Evolutionary conservation across 2,113 vertebrate genomes (phyloP).

Genomic region (Zapus hudsonius): DNA sequence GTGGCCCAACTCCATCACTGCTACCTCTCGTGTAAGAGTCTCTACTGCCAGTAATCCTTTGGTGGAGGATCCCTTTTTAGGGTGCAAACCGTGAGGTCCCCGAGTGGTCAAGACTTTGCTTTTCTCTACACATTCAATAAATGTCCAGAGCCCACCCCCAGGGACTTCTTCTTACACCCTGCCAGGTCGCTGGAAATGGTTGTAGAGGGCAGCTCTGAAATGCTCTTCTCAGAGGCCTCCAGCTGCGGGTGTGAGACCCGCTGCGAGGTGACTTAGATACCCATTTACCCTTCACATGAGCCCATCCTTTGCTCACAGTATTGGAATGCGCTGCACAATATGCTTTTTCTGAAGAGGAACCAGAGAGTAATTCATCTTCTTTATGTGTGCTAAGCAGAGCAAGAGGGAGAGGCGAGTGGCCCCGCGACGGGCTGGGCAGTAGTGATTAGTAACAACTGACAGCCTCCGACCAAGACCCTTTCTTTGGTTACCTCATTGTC

Average conservation of each 20-base stretch:
- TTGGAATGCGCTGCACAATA: constrained; percentile 90
- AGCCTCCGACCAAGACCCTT: constrained; percentile 86
- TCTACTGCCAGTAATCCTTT: neutral
- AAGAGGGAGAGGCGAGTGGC: constrained; percentile 85
- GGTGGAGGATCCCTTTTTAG: neutral
- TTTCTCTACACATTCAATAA: neutral
- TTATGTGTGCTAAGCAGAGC: constrained; percentile 91
- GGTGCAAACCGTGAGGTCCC: neutral
- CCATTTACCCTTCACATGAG: constrained; percentile 84
- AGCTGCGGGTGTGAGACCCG: constrained; percentile 76
- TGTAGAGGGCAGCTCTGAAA: constrained; percentile 43
- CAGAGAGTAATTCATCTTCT: constrained; percentile 88
- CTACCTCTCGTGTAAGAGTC: neutral
- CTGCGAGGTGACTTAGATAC: constrained; percentile 81
- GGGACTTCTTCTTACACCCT: constrained; percentile 42
- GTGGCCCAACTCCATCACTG: neutral
- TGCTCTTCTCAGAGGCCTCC: constrained; percentile 79
- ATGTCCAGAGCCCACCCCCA: neutral
- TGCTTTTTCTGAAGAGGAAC: constrained; percentile 87
- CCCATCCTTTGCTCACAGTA: constrained; percentile 83
- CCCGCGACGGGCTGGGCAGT: constrained; percentile 86
- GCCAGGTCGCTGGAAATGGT: constrained; percentile 60
- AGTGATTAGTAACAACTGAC: constrained; percentile 92
- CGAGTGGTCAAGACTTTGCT: neutral
- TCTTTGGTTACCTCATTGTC: constrained; percentile 88